These are phyloP conservation scores for Oreochromis aureus DNA, from an alignment of 2,113 vertebrate genomes.

Conservation along the genomic window DNA sequence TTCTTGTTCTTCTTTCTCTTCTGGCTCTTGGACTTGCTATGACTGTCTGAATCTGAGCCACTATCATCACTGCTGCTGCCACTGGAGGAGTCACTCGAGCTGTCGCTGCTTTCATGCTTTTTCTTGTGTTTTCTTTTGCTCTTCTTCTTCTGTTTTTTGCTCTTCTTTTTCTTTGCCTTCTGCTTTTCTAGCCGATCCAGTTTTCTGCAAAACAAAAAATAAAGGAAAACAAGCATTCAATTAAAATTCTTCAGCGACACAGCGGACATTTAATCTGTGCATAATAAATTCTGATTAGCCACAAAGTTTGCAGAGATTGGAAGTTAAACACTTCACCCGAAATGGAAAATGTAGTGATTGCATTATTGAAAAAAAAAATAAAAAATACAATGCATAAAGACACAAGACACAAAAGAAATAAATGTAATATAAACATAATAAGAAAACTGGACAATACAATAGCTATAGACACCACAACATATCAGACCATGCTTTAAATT, in stretches of 20 bases:
- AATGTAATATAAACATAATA: background rate
- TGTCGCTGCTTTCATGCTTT: slow-evolving; percentile 67
- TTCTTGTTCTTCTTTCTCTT: slow-evolving; percentile 78
- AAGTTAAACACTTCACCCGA: background rate
- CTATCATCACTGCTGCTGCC: slow-evolving; percentile 71
- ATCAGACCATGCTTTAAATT: background rate
- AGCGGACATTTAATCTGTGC: background rate
- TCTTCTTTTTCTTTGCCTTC: slow-evolving; percentile 82
- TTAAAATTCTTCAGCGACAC: background rate
- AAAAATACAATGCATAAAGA: background rate
- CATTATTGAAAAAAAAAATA: fast-evolving
- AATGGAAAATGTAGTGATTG: background rate
- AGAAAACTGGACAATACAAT: background rate
- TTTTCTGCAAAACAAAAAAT: slow-evolving; percentile 74
- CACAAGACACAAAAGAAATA: background rate
- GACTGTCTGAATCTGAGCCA: slow-evolving; percentile 73
- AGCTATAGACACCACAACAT: background rate
- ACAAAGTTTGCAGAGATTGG: background rate
- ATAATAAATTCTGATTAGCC: background rate
- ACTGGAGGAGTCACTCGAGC: slow-evolving; percentile 62
- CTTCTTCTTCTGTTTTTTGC: slow-evolving; percentile 80
- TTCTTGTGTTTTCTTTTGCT: slow-evolving; percentile 84
- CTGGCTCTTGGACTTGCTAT: slow-evolving; percentile 62
- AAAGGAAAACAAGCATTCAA: background rate
- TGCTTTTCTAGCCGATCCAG: slow-evolving; percentile 92